Percentiles rank a stretch among this genome's conserved stretches.
phyloP scores from a whole-genome alignment of 2,797 vertebrate species.

The Morelia viridis region DNA sequence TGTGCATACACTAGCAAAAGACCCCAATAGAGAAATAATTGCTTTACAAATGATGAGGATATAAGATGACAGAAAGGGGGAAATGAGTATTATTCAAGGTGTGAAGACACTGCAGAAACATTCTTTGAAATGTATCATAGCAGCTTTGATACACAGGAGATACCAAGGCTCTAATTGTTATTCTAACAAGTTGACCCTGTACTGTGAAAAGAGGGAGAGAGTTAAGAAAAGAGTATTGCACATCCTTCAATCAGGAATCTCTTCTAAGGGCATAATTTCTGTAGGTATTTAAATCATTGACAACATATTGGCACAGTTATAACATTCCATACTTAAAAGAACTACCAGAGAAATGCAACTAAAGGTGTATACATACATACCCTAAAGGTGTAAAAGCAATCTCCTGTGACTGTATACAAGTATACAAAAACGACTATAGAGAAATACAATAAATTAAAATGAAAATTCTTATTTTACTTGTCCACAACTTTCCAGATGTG shows the following conservation, averaged over 20 bases:
- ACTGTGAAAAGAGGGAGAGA: neutral
- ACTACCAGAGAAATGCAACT: neutral
- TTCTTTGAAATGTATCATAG: neutral
- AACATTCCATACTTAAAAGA: neutral
- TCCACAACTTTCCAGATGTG: too few relatives aligned
- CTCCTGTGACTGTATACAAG: too few relatives aligned
- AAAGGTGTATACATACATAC: too few relatives aligned
- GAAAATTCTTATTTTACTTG: too few relatives aligned
- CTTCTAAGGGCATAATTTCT: neutral
- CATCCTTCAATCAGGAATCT: neutral
- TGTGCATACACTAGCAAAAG: too few relatives aligned
- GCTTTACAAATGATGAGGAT: neutral
- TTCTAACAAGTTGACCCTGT: neutral
- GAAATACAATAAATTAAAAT: too few relatives aligned
- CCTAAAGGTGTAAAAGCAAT: too few relatives aligned
- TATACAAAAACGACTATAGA: too few relatives aligned
- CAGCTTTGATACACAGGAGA: neutral
- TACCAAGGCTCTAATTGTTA: neutral
- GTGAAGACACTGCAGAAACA: neutral
- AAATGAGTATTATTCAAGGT: neutral
- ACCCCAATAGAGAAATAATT: neutral
- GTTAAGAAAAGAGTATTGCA: neutral
- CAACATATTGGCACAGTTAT: neutral
- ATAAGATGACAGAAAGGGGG: neutral
- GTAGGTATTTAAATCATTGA: neutral